A percentile compares a stretch with the other conserved stretches of the same genome.
phyloP scores from a whole-genome alignment of 1,140 invertebrate species.

The Procambarus clarkii region DNA sequence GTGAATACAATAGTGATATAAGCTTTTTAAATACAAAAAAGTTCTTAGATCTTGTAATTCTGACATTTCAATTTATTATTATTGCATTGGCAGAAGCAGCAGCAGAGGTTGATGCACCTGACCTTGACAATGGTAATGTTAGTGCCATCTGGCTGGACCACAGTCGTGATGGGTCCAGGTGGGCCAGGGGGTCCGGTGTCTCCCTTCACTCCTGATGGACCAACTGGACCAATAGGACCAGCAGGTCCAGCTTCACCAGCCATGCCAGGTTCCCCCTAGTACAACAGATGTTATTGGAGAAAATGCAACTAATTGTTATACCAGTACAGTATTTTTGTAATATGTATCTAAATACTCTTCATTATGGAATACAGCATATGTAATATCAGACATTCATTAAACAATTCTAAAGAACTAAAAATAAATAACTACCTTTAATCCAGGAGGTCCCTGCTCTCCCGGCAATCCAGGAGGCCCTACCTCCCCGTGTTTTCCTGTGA shows the following conservation, averaged over 20 bases:
- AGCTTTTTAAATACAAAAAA: neutral
- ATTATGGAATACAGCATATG: too few relatives aligned
- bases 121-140: slow-evolving; percentile 57
- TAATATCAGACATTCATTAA: too few relatives aligned
- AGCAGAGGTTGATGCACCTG: neutral
- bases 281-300: neutral
- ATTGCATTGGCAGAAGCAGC: neutral
- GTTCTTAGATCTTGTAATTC: neutral
- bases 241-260: slow-evolving; percentile 9
- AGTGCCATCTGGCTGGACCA: slow-evolving; percentile 51
- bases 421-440: slow-evolving; percentile 17
- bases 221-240: slow-evolving; percentile 25
- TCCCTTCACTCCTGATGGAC: slow-evolving; percentile 34
- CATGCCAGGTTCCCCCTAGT: slow-evolving; percentile 24
- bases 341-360: too few relatives aligned
- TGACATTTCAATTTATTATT: neutral
- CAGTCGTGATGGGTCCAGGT: slow-evolving; percentile 51
- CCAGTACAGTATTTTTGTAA: too few relatives aligned
- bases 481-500: slow-evolving; percentile 7
- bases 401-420: too few relatives aligned
- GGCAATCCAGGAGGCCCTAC: slow-evolving; percentile 24
- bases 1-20: neutral
- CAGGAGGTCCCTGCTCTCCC: slow-evolving; percentile 9
- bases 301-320: too few relatives aligned
- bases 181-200: slow-evolving; percentile 30